Percentiles rank a stretch among this genome's conserved stretches.
Evolutionary conservation across 2,888 invertebrate species (phyloP).

Genomic region (Rambutsinella grinnellia): DNA sequence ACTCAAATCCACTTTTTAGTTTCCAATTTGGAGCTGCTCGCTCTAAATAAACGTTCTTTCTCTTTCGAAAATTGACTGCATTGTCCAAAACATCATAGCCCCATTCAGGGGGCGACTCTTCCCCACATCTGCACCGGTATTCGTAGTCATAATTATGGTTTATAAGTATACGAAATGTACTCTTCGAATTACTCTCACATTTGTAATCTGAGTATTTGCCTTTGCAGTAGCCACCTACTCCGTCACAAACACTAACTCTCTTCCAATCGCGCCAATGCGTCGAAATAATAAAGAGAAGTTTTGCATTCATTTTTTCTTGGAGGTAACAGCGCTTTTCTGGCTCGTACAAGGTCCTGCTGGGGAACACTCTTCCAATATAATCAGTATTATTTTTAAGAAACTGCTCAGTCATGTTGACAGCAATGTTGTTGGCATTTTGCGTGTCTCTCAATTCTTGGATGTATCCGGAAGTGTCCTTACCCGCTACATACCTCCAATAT

Average conservation of each 20-base stretch:
- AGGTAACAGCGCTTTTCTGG: conserved; percentile 12
- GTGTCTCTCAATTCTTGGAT: conserved; percentile 18
- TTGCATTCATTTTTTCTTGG: not conserved
- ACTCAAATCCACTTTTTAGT: not conserved
- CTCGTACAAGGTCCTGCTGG: conserved; percentile 14
- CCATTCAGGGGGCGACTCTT: too few relatives aligned
- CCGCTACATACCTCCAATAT: conserved; percentile 9
- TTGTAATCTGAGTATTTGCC: not conserved
- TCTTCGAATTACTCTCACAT: conserved; percentile 2
- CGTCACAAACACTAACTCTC: conserved; percentile 2
- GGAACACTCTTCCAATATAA: conserved; percentile 27
- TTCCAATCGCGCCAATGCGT: conserved; percentile 1
- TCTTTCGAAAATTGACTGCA: not conserved
- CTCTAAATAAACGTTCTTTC: not conserved
- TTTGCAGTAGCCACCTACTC: not conserved
- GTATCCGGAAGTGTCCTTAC: conserved; percentile 33
- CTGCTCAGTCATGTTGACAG: conserved; percentile 4
- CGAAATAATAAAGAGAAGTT: not conserved
- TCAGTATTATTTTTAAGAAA: conserved; percentile 27
- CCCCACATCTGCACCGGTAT: too few relatives aligned
- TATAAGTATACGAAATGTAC: not conserved
- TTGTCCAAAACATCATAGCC: too few relatives aligned
- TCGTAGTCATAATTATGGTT: too few relatives aligned
- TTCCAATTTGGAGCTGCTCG: not conserved
- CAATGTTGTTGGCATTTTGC: conserved; percentile 30